Conservation (phyloP, 2,113 vertebrate genomes). For the Calyptommatus sinebrachiatus region DNA sequence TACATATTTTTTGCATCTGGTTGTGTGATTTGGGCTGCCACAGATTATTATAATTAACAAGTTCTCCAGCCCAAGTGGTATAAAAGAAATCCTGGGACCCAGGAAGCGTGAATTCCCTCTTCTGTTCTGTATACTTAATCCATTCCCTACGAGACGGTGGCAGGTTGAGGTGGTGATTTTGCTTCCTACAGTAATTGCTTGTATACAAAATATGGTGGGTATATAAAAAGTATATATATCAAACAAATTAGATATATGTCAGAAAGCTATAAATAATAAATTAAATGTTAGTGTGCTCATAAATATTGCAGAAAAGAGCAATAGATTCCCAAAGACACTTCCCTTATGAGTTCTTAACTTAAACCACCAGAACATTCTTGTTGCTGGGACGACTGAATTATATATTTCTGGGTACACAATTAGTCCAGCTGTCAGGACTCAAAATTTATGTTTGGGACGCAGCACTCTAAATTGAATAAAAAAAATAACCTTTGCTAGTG, state of each 20-base stretch:
- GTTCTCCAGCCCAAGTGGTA: background rate
- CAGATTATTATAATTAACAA: slow-evolving; percentile 30
- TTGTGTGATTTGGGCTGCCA: slow-evolving; percentile 26
- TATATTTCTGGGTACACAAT: slow-evolving; percentile 62
- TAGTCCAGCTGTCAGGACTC: slow-evolving; percentile 61
- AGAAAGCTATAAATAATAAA: slow-evolving; percentile 66
- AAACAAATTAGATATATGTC: slow-evolving; percentile 63
- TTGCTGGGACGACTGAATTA: slow-evolving; percentile 61
- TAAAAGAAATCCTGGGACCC: slow-evolving; percentile 12
- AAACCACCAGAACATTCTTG: slow-evolving; percentile 34
- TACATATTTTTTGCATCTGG: background rate
- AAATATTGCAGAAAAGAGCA: slow-evolving; percentile 63
- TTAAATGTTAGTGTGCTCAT: slow-evolving; percentile 62
- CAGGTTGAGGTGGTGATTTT: slow-evolving; percentile 42
- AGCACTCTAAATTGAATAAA: slow-evolving; percentile 38
- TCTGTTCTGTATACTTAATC: slow-evolving; percentile 42
- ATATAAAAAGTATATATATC: slow-evolving; percentile 53
- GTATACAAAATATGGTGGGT: slow-evolving; percentile 56
- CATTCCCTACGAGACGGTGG: slow-evolving; percentile 49
- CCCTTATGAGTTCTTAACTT: slow-evolving; percentile 44
- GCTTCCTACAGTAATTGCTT: slow-evolving; percentile 48
- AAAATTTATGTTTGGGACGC: slow-evolving; percentile 54
- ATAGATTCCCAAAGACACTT: slow-evolving; percentile 54
- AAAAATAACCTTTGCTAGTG: slow-evolving; percentile 38
- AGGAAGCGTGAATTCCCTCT: background rate